Base-by-base conservation (phyloP, 2,113 vertebrate species). In the Melanerpes aurifrons region DNA sequence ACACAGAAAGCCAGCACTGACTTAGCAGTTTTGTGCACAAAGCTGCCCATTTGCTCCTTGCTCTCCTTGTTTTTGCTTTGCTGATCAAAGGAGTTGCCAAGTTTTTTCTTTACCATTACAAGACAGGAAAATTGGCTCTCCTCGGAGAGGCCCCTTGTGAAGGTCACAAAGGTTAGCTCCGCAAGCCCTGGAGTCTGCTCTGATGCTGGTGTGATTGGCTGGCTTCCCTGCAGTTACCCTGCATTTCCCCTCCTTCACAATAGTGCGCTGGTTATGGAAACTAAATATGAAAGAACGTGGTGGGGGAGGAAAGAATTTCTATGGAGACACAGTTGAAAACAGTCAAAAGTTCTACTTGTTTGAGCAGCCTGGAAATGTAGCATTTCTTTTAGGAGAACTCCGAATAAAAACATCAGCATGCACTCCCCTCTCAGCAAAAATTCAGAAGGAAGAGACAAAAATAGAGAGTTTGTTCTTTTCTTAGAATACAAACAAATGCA, bases 1-100 rank as follows among this genome's bases (percentile, higher is more conserved):
- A 3, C 59, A 73, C 61, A 84, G 64, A 93, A 92, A 82, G 67
- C 54, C 86, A 78, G 87, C 66, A 88, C 95, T 98, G 97, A 98
- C 98, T 98, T 98, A 97, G 98, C 98, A 98, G 96, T 97, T 98
- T 95, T 96, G 89, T 63, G 96, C 97, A 98, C 97, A 98, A 98
- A 98, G 97, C 97, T 97, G 97, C 96, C 98, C 98, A 97, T 98
- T 98, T 96, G 95, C 93, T 97, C 97, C 97, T 98, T 98, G 97
- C 98, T 98, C 97, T 96, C 97, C 98, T 98, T 98, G 98, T 98
- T 98, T 98, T 98, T 98, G 98, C 98, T 98, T 98, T 98, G 98
- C 97, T 98, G 98, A 98, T 98, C 98, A 99, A 99, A 99, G 98
- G 95, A 97, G 80, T 96, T 97, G 98, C 98, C 97, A 98, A 98